Percentiles rank a stretch among this genome's conserved stretches.
Conservation (phyloP, 1,140 invertebrate genomes). For the Heliconius eleuchia region DNA sequence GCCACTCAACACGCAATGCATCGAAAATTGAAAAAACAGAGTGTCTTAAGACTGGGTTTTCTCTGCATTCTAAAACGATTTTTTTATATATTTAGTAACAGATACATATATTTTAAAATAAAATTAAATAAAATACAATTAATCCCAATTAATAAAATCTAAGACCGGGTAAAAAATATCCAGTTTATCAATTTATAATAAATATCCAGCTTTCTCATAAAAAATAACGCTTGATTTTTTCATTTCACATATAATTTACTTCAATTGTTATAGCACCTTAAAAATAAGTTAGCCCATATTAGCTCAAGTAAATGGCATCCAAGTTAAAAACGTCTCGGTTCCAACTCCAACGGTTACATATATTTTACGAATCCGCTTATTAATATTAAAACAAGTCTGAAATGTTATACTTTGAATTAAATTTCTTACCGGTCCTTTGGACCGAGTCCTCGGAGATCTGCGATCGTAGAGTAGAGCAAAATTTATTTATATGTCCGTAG, state of each 20-base stretch:
- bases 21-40: too few species aligned
- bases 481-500: slow-evolving; percentile 32
- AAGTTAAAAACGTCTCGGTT: not conserved
- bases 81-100: too few species aligned
- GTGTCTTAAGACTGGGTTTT: too few species aligned
- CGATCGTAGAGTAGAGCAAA: slow-evolving; percentile 24
- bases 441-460: slow-evolving; percentile 22
- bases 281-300: slow-evolving; percentile 6
- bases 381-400: slow-evolving; percentile 25
- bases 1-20: too few species aligned
- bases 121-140: too few species aligned
- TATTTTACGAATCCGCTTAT: slow-evolving; percentile 17
- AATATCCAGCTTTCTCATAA: not conserved
- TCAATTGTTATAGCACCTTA: slow-evolving; percentile 10
- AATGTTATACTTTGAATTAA: slow-evolving; percentile 32
- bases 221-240: not conserved
- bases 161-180: not conserved
- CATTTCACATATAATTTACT: not conserved
- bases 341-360: slow-evolving; percentile 7
- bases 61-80: too few species aligned
- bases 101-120: too few species aligned
- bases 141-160: too few species aligned
- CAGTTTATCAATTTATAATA: not conserved
- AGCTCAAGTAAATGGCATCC: slow-evolving; percentile 10
- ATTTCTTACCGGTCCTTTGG: slow-evolving; percentile 22